Percentiles rank a stretch among this genome's conserved stretches.
These are phyloP conservation scores for Villa cingulata DNA, from an alignment of 2,888 invertebrate species.

Conservation along the genomic window DNA sequence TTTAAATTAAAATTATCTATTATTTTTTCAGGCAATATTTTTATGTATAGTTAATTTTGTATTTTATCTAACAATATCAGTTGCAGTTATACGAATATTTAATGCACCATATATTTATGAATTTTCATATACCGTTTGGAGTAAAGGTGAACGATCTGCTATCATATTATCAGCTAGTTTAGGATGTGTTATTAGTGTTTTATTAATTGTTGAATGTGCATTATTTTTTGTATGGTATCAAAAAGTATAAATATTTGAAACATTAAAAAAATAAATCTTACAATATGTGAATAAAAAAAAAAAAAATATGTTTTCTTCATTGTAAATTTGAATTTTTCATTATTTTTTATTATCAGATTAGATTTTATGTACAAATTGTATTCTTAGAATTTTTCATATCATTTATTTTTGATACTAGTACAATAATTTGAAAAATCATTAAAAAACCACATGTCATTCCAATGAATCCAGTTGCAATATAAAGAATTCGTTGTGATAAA, in stretches of 20 bases:
- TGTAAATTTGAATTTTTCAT: background rate
- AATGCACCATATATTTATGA: background rate
- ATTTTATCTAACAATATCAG: background rate
- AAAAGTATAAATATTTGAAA: background rate
- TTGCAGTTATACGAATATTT: background rate
- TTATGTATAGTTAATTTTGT: background rate
- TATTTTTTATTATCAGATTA: background rate
- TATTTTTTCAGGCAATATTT: background rate
- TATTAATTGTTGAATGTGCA: background rate
- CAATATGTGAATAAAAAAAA: background rate
- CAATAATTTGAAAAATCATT: no score
- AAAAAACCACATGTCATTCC: no score
- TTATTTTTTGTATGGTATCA: background rate
- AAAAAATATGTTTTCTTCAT: background rate
- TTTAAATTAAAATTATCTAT: background rate
- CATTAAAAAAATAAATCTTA: background rate
- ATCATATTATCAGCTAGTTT: background rate
- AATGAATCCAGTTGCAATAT: no score
- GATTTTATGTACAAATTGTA: no score
- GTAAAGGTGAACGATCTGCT: background rate
- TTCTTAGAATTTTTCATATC: no score
- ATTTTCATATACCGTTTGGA: background rate
- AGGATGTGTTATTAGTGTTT: background rate
- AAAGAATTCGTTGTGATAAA: no score
- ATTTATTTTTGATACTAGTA: no score